These are phyloP conservation scores for Montipora efflorescens DNA, from an alignment of 64 coral and sea anemone genomes.

Conservation along the genomic window DNA sequence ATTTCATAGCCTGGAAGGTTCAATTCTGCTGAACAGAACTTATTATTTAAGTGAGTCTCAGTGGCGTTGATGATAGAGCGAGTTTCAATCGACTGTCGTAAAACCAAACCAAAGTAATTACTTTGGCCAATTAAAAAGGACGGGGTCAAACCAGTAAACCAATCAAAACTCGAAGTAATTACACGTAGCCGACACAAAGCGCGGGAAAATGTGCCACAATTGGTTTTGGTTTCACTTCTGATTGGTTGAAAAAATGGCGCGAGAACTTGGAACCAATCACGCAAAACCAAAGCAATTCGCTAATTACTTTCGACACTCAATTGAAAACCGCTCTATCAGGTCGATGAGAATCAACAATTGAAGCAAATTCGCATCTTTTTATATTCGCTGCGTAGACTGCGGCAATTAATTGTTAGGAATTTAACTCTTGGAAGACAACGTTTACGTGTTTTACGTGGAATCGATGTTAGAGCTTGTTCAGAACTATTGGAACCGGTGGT, in stretches of 20 bases:
- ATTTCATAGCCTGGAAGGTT: constrained; percentile 40
- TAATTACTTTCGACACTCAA: too few relatives aligned
- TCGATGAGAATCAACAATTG: constrained; percentile 60
- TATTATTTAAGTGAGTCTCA: constrained; percentile 38
- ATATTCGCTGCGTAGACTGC: constrained; percentile 35
- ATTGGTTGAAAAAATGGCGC: too few relatives aligned
- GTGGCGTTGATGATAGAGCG: constrained; percentile 39
- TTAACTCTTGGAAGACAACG: neutral
- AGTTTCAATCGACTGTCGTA: too few relatives aligned
- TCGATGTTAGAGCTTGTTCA: neutral
- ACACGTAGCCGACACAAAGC: too few relatives aligned
- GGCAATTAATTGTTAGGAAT: constrained; percentile 54
- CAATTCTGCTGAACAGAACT: constrained; percentile 9
- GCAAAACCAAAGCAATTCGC: too few relatives aligned
- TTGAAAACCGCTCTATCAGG: neutral
- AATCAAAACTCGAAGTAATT: too few relatives aligned
- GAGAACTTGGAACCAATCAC: too few relatives aligned
- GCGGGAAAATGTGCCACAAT: too few relatives aligned
- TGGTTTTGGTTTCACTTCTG: too few relatives aligned
- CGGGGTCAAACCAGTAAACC: too few relatives aligned
- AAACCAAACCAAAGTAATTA: too few relatives aligned
- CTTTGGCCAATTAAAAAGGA: too few relatives aligned
- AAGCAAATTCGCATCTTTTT: constrained; percentile 43
- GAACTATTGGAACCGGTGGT: neutral
- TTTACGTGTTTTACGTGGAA: neutral